Evolutionary conservation across 2,888 invertebrate species (phyloP), one percentile per base, ranked within the genome.

Genomic region (Machimus rusticus): DNA sequence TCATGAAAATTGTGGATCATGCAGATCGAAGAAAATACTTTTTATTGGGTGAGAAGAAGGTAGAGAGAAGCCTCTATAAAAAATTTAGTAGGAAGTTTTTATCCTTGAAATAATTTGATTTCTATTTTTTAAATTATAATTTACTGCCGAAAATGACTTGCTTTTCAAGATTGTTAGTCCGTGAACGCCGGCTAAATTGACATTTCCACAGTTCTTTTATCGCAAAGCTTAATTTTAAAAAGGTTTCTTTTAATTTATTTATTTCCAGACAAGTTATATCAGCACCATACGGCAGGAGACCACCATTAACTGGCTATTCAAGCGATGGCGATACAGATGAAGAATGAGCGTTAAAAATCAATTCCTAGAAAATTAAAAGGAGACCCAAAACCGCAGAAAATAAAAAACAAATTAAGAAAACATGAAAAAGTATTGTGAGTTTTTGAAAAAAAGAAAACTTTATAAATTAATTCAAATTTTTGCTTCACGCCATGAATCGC

Each of bases 261-360:
- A 88, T 86, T 86, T 88, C 87, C 85, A 96, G 96, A 90, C 96
- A 96, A 93, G 95, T 95, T 93, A 94, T 95, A 89, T 94, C 95
- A 89, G 95, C 95, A 0, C 96, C 95, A 51, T 95, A 95, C 92
- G 94, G 94, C 88, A 94, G 95, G 90, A 95, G 92, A 86, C 92
- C 92, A 81, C 92, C 92, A 88, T 91, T 91, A 88, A 92, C 91
- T 46, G 92, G 92, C 88, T 93, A 93, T 93, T 98, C 97, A 91
- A 98, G 98, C 93, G 98, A 98, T 91, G 96, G 97, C 74, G 98
- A 93, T 89, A 96, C 98, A 55, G 98, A 98, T 93, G 98, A 98
- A 92, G 98, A 98, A 94, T 98, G 95, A 93, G 43, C 66, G 66
- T 66, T 66, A 9, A 66, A 28, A 66, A 66, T 8, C 28, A 19